phyloP scores from a whole-genome alignment of 1,140 invertebrate species.

The Euborellia annulipes region DNA sequence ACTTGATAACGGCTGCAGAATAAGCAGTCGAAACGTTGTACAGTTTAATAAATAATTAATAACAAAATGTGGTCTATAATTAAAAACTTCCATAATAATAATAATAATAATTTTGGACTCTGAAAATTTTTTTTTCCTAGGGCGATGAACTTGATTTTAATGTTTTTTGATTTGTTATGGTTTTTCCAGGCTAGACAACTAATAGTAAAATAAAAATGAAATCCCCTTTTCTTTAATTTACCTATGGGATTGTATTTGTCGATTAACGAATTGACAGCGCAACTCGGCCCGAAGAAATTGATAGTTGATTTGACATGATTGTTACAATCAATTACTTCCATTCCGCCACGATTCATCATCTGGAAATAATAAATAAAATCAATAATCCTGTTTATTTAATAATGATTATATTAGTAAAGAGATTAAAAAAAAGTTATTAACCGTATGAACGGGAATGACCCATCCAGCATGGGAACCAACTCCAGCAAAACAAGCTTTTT shows the following conservation, averaged over 20 bases:
- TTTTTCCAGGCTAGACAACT: no score
- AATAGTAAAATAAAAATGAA: no score
- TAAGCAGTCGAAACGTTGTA: no score
- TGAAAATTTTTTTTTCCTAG: no score
- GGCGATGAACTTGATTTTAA: no score
- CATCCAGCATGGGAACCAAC: conserved; percentile 86
- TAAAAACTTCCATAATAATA: no score
- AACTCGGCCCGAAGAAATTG: conserved; percentile 77
- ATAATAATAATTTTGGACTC: no score
- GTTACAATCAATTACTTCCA: conserved; percentile 83
- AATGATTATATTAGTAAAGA: conserved; percentile 5
- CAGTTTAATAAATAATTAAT: no score
- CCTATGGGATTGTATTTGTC: conserved; percentile 92
- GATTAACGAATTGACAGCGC: conserved; percentile 80
- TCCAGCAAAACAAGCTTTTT: conserved; percentile 74
- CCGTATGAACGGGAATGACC: conserved; percentile 74
- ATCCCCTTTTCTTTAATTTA: conserved; percentile 35
- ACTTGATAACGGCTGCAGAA: no score
- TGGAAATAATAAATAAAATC: conserved; percentile 26
- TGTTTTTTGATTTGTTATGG: no score
- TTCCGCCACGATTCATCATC: conserved; percentile 62
- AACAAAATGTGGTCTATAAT: no score
- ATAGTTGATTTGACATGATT: conserved; percentile 89
- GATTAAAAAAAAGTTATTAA: conserved; percentile 20
- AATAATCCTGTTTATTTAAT: conserved; percentile 2